Conservation (phyloP, 2,113 vertebrate species). For the Osmerus mordax region DNA sequence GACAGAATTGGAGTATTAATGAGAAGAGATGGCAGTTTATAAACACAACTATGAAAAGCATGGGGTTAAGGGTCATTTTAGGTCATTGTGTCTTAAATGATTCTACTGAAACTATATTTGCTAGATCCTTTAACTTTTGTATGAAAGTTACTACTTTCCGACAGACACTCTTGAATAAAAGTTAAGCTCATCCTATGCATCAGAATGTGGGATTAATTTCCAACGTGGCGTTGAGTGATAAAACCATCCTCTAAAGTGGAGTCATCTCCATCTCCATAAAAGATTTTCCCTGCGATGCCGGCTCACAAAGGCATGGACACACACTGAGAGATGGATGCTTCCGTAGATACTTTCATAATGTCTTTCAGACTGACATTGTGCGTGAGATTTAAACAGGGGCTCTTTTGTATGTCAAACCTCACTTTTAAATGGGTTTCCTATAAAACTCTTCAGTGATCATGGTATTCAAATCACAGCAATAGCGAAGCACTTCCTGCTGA, state of each 20-base stretch:
- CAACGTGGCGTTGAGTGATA: constrained; percentile 34
- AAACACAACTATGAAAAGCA: constrained; percentile 62
- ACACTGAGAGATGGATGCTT: constrained; percentile 45
- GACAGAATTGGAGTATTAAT: constrained; percentile 55
- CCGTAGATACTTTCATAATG: constrained; percentile 57
- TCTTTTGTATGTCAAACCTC: constrained; percentile 75
- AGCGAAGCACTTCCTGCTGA: constrained; percentile 66
- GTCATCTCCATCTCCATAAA: constrained; percentile 39
- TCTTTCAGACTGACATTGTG: constrained; percentile 66
- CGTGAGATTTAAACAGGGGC: constrained; percentile 68
- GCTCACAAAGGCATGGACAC: constrained; percentile 37
- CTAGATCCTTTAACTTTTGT: constrained; percentile 10
- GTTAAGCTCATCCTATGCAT: constrained; percentile 43
- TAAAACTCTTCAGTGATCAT: constrained; percentile 74
- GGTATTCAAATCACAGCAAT: constrained; percentile 73
- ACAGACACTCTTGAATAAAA: constrained; percentile 48
- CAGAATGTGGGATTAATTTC: constrained; percentile 58
- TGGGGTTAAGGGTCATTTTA: constrained; percentile 54
- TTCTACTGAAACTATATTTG: constrained; percentile 39
- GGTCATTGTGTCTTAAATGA: constrained; percentile 50
- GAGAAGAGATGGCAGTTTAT: constrained; percentile 70
- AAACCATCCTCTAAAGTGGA: constrained; percentile 32
- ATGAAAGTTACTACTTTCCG: constrained; percentile 39
- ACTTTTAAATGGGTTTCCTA: constrained; percentile 69
- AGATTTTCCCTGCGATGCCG: constrained; percentile 34